These are phyloP conservation scores for Pagrus major DNA, from an alignment of 2,113 vertebrate species.

Conservation along the genomic window DNA sequence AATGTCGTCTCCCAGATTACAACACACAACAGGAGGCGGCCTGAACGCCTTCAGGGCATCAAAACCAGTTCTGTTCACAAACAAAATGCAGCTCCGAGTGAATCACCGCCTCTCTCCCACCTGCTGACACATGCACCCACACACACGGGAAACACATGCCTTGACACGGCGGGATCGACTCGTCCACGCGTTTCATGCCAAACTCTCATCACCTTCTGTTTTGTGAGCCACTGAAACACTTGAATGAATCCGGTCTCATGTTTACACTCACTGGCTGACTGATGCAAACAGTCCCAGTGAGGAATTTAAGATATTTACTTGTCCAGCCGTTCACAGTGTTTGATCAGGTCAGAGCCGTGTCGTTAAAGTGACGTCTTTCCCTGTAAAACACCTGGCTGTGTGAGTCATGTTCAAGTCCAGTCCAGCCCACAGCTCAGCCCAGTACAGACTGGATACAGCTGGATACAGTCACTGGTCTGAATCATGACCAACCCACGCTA, in stretches of 20 bases:
- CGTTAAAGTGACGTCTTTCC: slow-evolving; percentile 22
- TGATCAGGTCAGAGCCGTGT: not conserved
- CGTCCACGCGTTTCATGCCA: slow-evolving; percentile 34
- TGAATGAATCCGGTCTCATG: not conserved
- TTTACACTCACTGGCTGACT: not conserved
- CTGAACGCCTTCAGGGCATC: slow-evolving; percentile 35
- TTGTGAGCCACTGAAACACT: not conserved
- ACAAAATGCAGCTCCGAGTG: slow-evolving; percentile 32
- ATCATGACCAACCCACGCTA: not conserved
- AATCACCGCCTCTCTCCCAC: slow-evolving; percentile 40
- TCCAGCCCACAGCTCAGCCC: not conserved
- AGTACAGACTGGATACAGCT: not conserved
- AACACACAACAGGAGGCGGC: slow-evolving; percentile 9
- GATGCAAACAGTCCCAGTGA: not conserved
- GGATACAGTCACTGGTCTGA: slow-evolving; percentile 10
- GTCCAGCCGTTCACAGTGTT: not conserved
- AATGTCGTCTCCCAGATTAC: slow-evolving; percentile 38
- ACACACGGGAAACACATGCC: slow-evolving; percentile 32
- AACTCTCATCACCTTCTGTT: slow-evolving; percentile 10
- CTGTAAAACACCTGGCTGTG: slow-evolving; percentile 53
- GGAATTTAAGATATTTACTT: not conserved
- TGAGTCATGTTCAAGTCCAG: slow-evolving; percentile 54
- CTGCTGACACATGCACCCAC: slow-evolving; percentile 45
- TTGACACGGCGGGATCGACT: not conserved
- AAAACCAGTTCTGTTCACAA: slow-evolving; percentile 57